These are phyloP conservation scores for Tonatia bakeri DNA, from an alignment of 2,113 vertebrate genomes.

Conservation along the genomic window DNA sequence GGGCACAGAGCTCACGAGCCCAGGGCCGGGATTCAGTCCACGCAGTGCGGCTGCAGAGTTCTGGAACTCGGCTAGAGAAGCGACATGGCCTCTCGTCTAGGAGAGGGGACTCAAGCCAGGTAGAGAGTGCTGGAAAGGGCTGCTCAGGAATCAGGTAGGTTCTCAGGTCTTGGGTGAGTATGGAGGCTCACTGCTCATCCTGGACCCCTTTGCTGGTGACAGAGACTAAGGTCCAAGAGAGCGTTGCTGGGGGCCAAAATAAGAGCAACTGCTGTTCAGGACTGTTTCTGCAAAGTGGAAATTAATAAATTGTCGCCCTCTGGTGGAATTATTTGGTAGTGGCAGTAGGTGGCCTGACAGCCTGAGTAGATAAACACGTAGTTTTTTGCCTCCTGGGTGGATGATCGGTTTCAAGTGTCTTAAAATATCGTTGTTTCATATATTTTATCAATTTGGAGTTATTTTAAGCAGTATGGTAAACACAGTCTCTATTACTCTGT, in stretches of 20 bases:
- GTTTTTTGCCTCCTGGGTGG: neutral
- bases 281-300: neutral
- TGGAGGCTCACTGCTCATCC: neutral
- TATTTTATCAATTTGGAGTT: neutral
- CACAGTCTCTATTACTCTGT: neutral
- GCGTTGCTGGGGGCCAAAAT: too few relatives aligned
- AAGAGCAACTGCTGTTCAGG: neutral
- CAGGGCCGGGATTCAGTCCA: neutral
- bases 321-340: constrained; percentile 1
- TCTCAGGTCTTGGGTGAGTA: neutral
- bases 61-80: neutral
- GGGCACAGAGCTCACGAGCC: neutral
- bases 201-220: neutral
- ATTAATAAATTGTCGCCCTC: neutral
- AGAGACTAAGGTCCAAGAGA: neutral
- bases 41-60: neutral
- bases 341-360: neutral
- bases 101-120: neutral
- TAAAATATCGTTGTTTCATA: neutral
- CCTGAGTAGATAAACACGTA: neutral
- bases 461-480: neutral
- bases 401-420: neutral
- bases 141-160: neutral
- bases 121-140: neutral
- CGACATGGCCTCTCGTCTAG: neutral